phyloP scores from a whole-genome alignment of 2,888 invertebrate species.

The Drosophila atripex region DNA sequence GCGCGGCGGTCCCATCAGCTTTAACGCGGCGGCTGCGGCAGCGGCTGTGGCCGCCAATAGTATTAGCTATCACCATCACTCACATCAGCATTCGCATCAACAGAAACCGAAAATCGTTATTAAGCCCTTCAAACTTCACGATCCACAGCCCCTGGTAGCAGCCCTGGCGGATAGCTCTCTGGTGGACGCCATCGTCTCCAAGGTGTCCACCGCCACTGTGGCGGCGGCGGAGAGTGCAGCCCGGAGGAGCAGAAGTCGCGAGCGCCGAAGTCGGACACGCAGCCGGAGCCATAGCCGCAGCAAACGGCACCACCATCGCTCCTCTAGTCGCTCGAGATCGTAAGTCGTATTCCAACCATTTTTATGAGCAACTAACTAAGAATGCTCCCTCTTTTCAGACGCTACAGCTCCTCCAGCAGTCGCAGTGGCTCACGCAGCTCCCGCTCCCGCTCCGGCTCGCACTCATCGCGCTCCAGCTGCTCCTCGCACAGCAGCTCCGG shows the following conservation, averaged over 20 bases:
- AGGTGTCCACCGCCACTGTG: constrained; percentile 82
- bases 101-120: constrained; percentile 83
- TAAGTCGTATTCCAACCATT: constrained; percentile 50
- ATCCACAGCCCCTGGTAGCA: constrained; percentile 83
- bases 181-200: constrained; percentile 83
- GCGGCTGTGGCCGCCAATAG: constrained; percentile 75
- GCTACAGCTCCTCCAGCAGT: constrained; percentile 82
- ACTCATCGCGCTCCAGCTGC: constrained; percentile 81
- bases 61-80: constrained; percentile 77
- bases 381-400: constrained; percentile 44
- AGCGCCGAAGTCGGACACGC: constrained; percentile 63
- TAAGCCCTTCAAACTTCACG: constrained; percentile 84
- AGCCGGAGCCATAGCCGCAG: constrained; percentile 59
- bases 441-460: constrained; percentile 81
- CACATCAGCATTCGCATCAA: constrained; percentile 50
- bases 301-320: constrained; percentile 68
- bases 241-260: constrained; percentile 81
- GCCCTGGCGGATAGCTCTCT: constrained; percentile 82
- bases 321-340: constrained; percentile 84
- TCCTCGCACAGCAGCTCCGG: constrained; percentile 82
- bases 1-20: constrained; percentile 53
- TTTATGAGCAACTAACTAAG: neutral
- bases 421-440: constrained; percentile 79
- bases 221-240: constrained; percentile 82
- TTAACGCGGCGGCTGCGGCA: constrained; percentile 62